Conservation (phyloP, 2,888 invertebrate genomes). For the Drosophila nr. perissopoda region DNA sequence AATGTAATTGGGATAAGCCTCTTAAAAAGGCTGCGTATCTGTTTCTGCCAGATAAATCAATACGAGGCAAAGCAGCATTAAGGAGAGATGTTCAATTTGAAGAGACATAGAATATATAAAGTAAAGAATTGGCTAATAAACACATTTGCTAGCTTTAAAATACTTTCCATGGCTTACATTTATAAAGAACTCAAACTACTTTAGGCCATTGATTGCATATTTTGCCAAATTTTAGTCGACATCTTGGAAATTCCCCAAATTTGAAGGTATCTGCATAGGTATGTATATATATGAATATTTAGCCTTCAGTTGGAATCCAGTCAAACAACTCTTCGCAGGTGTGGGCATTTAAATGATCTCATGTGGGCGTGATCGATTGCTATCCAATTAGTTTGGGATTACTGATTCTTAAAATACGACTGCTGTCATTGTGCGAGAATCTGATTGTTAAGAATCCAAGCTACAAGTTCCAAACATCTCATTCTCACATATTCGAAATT, state of each 20-base stretch:
- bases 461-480: background rate
- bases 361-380: constrained; percentile 45
- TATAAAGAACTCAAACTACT: background rate
- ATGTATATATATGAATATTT: background rate
- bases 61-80: background rate
- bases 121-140: background rate
- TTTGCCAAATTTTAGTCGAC: background rate
- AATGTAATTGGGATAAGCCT: constrained; percentile 52
- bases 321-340: constrained; percentile 26
- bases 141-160: background rate
- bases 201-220: background rate
- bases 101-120: background rate
- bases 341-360: constrained; percentile 28
- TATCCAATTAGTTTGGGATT: constrained; percentile 27
- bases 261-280: too few relatives aligned
- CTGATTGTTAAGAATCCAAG: background rate
- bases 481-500: background rate
- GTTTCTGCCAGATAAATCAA: constrained; percentile 12
- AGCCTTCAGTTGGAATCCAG: background rate
- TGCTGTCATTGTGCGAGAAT: background rate
- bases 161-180: background rate
- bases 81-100: background rate
- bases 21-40: constrained; percentile 38
- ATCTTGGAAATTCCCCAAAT: constrained; percentile 6
- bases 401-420: constrained; percentile 4